Evolutionary conservation across 2,113 vertebrate species (phyloP).

Genomic region (Notechis scutatus): DNA sequence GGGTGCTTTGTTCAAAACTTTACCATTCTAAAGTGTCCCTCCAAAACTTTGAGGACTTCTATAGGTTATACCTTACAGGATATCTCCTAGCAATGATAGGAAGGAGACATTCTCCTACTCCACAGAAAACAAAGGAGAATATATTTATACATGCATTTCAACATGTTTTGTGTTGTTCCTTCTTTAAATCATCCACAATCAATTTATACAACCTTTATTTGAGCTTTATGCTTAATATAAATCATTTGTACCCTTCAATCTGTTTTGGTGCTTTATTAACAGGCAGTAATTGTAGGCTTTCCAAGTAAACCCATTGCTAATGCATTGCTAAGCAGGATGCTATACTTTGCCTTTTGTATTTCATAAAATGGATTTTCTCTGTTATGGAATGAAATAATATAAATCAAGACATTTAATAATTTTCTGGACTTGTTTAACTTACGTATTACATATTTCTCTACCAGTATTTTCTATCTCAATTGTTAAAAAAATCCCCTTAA

Average conservation of each 20-base stretch:
- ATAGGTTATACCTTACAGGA: background rate
- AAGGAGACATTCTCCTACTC: no score
- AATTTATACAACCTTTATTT: background rate
- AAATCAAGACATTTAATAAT: background rate
- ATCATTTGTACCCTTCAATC: background rate
- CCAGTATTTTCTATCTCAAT: slow-evolving; percentile 12
- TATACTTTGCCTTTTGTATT: background rate
- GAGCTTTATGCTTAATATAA: background rate
- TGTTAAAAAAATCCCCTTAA: background rate
- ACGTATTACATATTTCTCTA: fast-evolving
- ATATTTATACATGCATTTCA: background rate
- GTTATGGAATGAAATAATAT: background rate
- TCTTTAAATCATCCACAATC: background rate
- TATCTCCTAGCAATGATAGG: background rate
- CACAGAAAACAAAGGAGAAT: no score
- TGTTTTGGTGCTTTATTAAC: background rate
- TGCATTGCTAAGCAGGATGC: background rate
- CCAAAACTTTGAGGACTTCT: background rate
- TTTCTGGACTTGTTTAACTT: fast-evolving
- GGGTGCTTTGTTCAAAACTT: background rate
- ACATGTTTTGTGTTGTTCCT: background rate
- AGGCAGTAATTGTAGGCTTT: background rate
- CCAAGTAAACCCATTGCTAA: background rate
- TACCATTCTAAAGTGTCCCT: background rate
- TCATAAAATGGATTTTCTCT: background rate